These are phyloP conservation scores for Perognathus longimembris DNA, from an alignment of 2,113 vertebrate genomes.

Conservation along the genomic window DNA sequence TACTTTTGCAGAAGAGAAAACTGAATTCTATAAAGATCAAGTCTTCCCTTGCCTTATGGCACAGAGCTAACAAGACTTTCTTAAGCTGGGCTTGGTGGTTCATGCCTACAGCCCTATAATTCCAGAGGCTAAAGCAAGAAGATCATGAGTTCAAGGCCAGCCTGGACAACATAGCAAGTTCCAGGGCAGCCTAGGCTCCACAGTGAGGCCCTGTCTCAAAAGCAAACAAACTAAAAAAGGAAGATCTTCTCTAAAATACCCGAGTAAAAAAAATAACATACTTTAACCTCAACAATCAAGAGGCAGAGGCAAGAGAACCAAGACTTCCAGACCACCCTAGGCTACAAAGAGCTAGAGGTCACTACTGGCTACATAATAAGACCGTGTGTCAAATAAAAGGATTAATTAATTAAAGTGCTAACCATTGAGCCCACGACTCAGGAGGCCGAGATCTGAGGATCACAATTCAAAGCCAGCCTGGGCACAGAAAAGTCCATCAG, in stretches of 20 bases:
- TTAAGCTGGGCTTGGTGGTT: background rate
- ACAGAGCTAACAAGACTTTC: background rate
- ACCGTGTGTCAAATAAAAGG: background rate
- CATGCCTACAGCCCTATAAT: background rate
- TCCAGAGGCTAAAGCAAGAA: background rate
- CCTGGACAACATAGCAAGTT: background rate
- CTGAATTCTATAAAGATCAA: background rate
- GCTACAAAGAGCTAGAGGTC: background rate
- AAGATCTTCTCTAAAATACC: too few species aligned
- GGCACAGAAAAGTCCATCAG: too few species aligned
- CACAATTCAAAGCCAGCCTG: too few species aligned
- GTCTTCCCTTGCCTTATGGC: background rate
- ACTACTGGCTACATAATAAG: background rate
- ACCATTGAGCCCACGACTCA: too few species aligned
- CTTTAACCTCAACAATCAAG: background rate
- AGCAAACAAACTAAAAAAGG: background rate
- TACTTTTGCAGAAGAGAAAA: background rate
- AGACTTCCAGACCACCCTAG: background rate
- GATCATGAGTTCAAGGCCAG: background rate
- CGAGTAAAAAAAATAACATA: background rate
- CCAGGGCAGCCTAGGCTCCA: background rate
- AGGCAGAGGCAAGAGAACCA: background rate
- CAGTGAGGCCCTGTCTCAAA: background rate
- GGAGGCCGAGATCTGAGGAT: too few species aligned
- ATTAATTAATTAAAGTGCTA: background rate